Base-by-base conservation (phyloP, 2,797 vertebrate species). In the Pachyuromys duprasi region DNA sequence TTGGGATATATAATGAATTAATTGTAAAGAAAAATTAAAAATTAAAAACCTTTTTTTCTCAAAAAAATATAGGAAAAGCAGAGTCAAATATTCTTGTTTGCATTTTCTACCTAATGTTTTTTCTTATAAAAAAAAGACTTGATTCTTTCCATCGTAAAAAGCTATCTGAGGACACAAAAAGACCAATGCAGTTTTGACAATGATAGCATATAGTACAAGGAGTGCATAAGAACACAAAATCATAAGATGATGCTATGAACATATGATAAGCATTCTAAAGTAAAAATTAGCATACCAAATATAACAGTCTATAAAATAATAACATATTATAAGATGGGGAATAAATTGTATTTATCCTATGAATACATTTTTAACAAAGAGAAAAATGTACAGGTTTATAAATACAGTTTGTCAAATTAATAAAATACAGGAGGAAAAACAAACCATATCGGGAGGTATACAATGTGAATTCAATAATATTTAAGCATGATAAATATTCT, bases 391-490 rank as follows among this genome's bases (percentile, higher is more conserved):
- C 4, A 78, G 53, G 45, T n/a, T 55, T 78, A 57, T 69, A 93
- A 57, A 49, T 74, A 22, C 72, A 94, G 72, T 92, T 93, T 9
- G 78, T 81, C 78, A 86, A 63, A 95, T 88, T 92, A 96, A 67
- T 18, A 95, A 76, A 3, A 88, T 86, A 75, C 80, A 96, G 33
- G 53, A 86, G 9, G 15, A 82, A 92, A 96, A 83, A 9, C 89
- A 89, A 92, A 83, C 62, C 42, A 62, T 76, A 18, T 89, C 5
- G 63, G 69, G 79, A 89, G 69, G 79, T 45, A 9, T 49, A 89
- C 82, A 70, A 86, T 80, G 33, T 60, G 72, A 83, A 93, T 83
- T 91, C 79, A 87, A 86, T 91, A 92, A 91, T 90, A 93, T 62
- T 72, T 80, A 96, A 82, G 57, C 12, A 60, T 60, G 86, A 78